phyloP scores from a whole-genome alignment of 2,888 invertebrate species.

The Eucera pruinosa region DNA sequence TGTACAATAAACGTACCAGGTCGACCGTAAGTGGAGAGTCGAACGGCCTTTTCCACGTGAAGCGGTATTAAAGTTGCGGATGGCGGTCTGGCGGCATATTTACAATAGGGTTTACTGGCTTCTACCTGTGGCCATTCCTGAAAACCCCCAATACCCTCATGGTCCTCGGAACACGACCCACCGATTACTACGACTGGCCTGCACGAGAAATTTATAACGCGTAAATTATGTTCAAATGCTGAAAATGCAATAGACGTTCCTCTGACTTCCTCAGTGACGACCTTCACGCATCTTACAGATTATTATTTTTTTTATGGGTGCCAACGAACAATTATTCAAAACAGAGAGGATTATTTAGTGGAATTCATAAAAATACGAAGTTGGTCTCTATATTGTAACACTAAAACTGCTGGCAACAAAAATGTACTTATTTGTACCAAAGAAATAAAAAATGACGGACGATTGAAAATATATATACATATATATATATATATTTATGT shows the following conservation, averaged over 20 bases:
- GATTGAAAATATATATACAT: too few relatives aligned
- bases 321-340: too few relatives aligned
- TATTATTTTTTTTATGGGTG: too few relatives aligned
- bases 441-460: too few relatives aligned
- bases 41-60: conserved; percentile 96
- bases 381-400: too few relatives aligned
- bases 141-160: conserved; percentile 98
- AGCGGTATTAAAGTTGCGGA: conserved; percentile 92
- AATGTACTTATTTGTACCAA: too few relatives aligned
- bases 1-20: conserved; percentile 87
- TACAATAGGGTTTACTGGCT: conserved; percentile 94
- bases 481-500: not conserved
- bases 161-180: conserved; percentile 95
- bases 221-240: not conserved
- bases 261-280: too few relatives aligned
- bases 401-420: too few relatives aligned
- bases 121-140: conserved; percentile 98
- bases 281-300: too few relatives aligned
- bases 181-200: conserved; percentile 96
- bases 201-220: conserved; percentile 6
- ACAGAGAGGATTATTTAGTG: too few relatives aligned
- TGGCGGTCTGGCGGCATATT: conserved; percentile 95
- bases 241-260: too few relatives aligned
- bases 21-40: conserved; percentile 92
- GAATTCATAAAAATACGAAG: too few relatives aligned